Evolutionary conservation across 2,113 vertebrate species (phyloP), one percentile per base, ranked within the genome.

Genomic region (Alexandromys fortis): DNA sequence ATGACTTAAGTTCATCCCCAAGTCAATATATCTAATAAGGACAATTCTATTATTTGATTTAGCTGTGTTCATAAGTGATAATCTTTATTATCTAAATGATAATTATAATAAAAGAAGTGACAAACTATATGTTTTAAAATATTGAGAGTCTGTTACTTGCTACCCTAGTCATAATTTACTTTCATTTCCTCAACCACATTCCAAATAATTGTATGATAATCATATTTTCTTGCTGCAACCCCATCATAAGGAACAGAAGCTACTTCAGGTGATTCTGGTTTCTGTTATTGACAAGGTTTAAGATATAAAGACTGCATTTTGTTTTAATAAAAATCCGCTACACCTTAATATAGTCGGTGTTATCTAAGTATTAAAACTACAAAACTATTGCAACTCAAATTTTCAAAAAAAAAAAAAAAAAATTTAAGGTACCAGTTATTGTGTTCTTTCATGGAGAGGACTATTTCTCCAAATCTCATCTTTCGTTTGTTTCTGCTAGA

Each of bases 181-280:
- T 52, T 75, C 13, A 88, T 70, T 90, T 1, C 0, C 21, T 86
- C 30, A 89, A 38, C 1, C 72, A 3, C 21, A 95, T 35, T 3
- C 0, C 11, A 65, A 72, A 61, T 38, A 24, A 26, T 82, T 58
- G 7, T 67, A 16, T 1, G 5, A 1, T 49, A 9, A 24, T 3
- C 68, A 33, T 8, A 52, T 78, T 16, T 83, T 49, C 7, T 78
- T 21, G 7, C n/a, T 12, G 11, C 35, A 82, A 3, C 10, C 19
- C 45, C 12, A 19, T 33, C 22, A n/a, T 68, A 52, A 65, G 3
- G 0, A 0, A 0, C 8, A 10, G 4, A 6, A 28, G 3, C 19
- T 14, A 19, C 58, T 68, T 75, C 4, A 63, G 4, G n/a, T 82
- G 2, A 73, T 88, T 90, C n/a, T 75, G 8, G 0, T 76, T 94